Evolutionary conservation across 1,140 invertebrate species (phyloP), one percentile per base, ranked within the genome.

Genomic region (Vollenhovia emeryi): DNA sequence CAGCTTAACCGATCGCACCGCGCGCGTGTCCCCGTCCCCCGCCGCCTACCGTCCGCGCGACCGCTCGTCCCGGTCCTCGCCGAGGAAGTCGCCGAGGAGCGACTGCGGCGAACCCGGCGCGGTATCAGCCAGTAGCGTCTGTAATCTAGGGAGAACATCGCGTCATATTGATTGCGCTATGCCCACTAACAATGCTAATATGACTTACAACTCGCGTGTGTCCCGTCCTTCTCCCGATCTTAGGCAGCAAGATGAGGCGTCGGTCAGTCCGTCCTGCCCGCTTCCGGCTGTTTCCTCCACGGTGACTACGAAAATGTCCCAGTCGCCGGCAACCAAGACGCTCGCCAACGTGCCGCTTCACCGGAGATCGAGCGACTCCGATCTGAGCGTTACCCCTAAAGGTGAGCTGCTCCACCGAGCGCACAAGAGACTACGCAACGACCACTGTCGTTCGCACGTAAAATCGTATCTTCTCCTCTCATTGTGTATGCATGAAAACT

Each of bases 311-410:
- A 90, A 93, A 80, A 86, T 92, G n/a, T 90, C 93, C 6, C 95
- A 96, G 75, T 96, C 96, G 78, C 95, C 96, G 86, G 95, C 95
- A 2, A 95, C 92, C 64, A 96, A 95, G 93, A 95, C 94, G 91
- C 95, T 86, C 85, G 87, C 84, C 93, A 95, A 83, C 2, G 86
- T 90, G 84, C 95, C 94, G 78, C 96, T 97, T 75, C 97, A 97
- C 91, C 95, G 98, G 64, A 95, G 98, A 82, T 98, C 98, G 0
- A 99, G 98, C 5, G 98, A 99, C 93, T 99, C 98, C 3, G 98
- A 99, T 94, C 95, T 99, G 64, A 98, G 97, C 95, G 97, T 98
- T 48, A 98, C 98, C 7, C 98, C 98, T 3, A 99, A 98, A 97
- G 98, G 98, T 98, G 95, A 94, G 94, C 92, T 68, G 50, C 50